Conservation (phyloP, 2,113 vertebrate genomes). For the Chinchilla lanigera region DNA sequence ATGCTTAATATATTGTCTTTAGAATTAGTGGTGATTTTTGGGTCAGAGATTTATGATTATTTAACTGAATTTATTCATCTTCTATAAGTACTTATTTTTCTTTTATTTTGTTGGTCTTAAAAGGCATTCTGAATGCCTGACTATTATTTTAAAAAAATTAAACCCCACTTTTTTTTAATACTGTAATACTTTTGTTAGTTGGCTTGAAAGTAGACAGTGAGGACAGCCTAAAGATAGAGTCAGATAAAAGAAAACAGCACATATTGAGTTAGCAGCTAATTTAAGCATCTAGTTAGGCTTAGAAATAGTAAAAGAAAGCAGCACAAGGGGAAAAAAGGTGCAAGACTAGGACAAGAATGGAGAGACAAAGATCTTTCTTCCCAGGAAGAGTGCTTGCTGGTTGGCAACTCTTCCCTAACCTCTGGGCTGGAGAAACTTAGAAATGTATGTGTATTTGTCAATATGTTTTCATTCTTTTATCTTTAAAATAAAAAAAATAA, state of each 20-base stretch:
- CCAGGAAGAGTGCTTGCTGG: background rate
- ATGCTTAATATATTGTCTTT: background rate
- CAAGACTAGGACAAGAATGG: background rate
- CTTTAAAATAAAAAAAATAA: no score
- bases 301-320: background rate
- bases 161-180: background rate
- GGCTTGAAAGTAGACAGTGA: background rate
- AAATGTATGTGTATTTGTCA: background rate
- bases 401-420: background rate
- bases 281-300: background rate
- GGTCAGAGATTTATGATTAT: background rate
- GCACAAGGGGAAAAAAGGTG: background rate
- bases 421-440: background rate
- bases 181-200: background rate
- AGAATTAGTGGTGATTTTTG: slow-evolving; percentile 10
- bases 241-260: background rate
- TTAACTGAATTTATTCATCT: background rate
- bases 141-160: background rate
- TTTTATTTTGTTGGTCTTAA: background rate
- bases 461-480: no score
- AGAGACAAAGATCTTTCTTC: background rate
- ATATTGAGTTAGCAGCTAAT: background rate
- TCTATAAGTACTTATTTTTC: background rate
- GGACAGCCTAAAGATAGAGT: background rate
- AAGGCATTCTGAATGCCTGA: background rate